Base-by-base conservation (phyloP, 2,797 vertebrate species). In the Numenius phaeopus region DNA sequence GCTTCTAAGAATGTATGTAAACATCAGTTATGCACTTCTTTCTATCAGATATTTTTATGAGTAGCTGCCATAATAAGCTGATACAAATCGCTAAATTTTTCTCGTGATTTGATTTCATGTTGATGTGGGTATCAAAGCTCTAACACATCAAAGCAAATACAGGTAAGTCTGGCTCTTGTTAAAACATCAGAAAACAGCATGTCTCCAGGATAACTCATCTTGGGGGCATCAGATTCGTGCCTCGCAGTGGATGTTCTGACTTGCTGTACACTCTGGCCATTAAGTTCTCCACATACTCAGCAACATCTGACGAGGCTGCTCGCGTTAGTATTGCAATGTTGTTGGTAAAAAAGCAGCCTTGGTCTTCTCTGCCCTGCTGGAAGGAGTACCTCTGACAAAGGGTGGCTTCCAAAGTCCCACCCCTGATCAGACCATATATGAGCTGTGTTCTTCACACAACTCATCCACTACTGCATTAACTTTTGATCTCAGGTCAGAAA, bases 31-130 rank as follows among this genome's bases (percentile, higher is more conserved):
- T 62, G 23, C 7, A 27, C 39, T 46, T 40, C 44, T 67, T 64
- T 83, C 73, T 59, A 87, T 52, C 50, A 81, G 55, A 76, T 42
- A 49, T 44, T 81, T 79, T 87, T 78, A 78, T 77, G 22, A 95
- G 54, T 62, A 91, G 39, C 29, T 93, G 39, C 72, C 27, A 44
- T 90, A 18, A 1, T 30, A 62, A 90, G 47, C 26, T 52, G 88
- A 92, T 93, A 81, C 1, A 27, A 54, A 95, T 83, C 70, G 83
- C 65, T 55, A n/a, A 65, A 61, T 87, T 90, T 97, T 92, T 94
- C 75, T 75, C 86, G 67, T 73, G 72, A 86, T 93, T 77, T 88
- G 79, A 71, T 73, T 96, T 92, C 61, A 37, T 37, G 52, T 90
- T 92, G 88, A 66, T 87, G 30, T 75, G 72, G 65, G 49, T 92